These are phyloP conservation scores for Aphelenchoides bicaudatus DNA, from an alignment of 2,888 invertebrate species.

Conservation along the genomic window DNA sequence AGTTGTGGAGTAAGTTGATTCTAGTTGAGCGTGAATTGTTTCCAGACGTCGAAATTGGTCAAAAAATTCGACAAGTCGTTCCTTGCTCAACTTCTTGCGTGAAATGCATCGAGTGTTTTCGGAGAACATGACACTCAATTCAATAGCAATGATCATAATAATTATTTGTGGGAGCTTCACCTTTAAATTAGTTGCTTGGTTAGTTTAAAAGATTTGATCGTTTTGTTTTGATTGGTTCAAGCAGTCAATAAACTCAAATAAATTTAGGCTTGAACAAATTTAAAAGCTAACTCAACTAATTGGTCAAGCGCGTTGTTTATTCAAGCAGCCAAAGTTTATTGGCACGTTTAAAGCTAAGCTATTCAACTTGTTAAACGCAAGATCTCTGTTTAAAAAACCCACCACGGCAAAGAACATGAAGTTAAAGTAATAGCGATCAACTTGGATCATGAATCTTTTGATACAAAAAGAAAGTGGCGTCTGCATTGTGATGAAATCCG, in stretches of 20 bases:
- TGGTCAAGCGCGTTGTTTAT: too few relatives aligned
- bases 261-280: too few relatives aligned
- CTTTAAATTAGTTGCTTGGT: too few relatives aligned
- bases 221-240: too few relatives aligned
- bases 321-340: too few relatives aligned
- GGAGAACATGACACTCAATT: not conserved
- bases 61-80: constrained; percentile 9
- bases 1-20: not conserved
- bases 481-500: constrained; percentile 4
- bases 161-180: constrained; percentile 13
- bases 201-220: too few relatives aligned
- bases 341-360: too few relatives aligned
- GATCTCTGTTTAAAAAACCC: too few relatives aligned
- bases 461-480: not conserved
- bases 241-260: too few relatives aligned
- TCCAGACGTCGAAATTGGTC: constrained; percentile 12
- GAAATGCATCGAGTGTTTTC: not conserved
- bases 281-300: too few relatives aligned
- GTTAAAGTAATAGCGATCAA: constrained; percentile 12
- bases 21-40: constrained; percentile 9
- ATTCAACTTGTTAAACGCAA: too few relatives aligned
- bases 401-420: constrained; percentile 10
- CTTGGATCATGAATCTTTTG: not conserved
- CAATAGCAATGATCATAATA: constrained; percentile 9
- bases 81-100: not conserved